These are phyloP conservation scores for Chloropsis cyanopogon DNA, from an alignment of 2,113 vertebrate genomes.

Conservation along the genomic window DNA sequence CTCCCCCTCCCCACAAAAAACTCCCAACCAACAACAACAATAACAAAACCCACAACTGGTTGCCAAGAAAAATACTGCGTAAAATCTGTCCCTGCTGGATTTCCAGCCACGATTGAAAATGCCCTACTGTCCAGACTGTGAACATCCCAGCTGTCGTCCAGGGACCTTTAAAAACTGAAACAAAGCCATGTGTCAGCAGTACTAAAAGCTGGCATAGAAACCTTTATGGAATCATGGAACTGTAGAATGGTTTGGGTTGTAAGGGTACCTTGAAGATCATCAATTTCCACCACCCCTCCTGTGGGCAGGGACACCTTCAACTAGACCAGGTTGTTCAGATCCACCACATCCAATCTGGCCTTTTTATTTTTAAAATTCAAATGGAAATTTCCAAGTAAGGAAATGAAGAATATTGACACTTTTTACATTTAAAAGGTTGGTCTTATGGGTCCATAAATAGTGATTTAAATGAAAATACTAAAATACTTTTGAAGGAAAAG, in stretches of 20 bases:
- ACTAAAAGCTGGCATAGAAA: neutral
- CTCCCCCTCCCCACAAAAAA: fast-evolving
- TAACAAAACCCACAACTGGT: neutral
- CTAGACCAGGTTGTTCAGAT: neutral
- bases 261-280: neutral
- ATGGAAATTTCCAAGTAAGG: neutral
- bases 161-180: neutral
- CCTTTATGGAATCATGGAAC: neutral
- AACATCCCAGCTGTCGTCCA: neutral
- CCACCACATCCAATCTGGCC: neutral
- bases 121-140: neutral
- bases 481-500: neutral
- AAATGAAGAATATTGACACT: neutral
- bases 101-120: neutral
- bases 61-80: neutral
- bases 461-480: neutral
- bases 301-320: neutral
- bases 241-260: neutral
- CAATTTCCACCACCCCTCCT: neutral
- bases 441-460: neutral
- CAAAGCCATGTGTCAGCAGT: neutral
- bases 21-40: neutral
- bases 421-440: neutral
- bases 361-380: neutral
- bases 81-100: neutral